phyloP scores from a whole-genome alignment of 92 coral and sea anemone genomes.

The Actinostola sp. region DNA sequence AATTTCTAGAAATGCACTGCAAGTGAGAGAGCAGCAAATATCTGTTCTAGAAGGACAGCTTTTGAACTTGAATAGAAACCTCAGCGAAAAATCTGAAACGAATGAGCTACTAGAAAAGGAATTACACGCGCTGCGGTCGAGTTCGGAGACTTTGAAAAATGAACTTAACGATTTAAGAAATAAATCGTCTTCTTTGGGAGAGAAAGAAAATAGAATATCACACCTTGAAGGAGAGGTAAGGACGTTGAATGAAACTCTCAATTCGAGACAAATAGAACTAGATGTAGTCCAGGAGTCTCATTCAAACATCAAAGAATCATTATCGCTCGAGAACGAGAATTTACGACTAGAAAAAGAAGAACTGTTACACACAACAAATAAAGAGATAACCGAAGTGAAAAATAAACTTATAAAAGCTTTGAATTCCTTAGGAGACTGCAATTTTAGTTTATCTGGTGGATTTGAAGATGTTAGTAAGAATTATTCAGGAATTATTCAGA shows the following conservation, averaged over 20 bases:
- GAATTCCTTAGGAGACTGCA: conserved; percentile 50
- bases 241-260: conserved; percentile 20
- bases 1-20: conserved; percentile 25
- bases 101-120: conserved; percentile 37
- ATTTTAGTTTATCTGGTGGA: conserved; percentile 34
- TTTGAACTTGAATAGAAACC: conserved; percentile 27
- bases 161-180: conserved; percentile 37
- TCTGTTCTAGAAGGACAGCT: conserved; percentile 60
- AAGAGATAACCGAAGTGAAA: conserved; percentile 65
- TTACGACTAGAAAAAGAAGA: conserved; percentile 65
- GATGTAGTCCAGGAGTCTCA: conserved; percentile 32
- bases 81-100: conserved; percentile 49
- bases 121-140: conserved; percentile 34
- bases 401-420: conserved; percentile 67
- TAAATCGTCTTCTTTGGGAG: conserved; percentile 42
- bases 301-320: conserved; percentile 52
- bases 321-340: conserved; percentile 60
- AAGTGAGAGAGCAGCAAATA: conserved; percentile 45
- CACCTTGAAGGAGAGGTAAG: conserved; percentile 57
- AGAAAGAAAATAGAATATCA: conserved; percentile 60
- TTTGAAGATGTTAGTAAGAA: conserved; percentile 65
- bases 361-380: conserved; percentile 45
- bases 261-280: conserved; percentile 35
- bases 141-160: conserved; percentile 41
- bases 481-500: conserved; percentile 72